phyloP scores from a whole-genome alignment of 2,888 invertebrate species.

The Catocala sponsa region DNA sequence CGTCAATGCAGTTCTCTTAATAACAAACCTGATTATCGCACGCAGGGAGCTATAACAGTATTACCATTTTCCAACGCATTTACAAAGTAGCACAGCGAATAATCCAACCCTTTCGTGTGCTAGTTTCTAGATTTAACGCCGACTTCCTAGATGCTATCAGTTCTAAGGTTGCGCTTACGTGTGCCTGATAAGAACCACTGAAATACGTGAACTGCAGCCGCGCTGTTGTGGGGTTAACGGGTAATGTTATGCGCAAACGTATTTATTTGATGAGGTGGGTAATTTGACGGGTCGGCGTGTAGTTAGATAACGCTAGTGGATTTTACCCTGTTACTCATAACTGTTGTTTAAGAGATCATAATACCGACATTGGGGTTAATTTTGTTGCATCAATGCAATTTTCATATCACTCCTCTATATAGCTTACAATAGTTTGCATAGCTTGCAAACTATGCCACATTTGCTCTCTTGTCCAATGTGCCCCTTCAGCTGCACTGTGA shows the following conservation, averaged over 20 bases:
- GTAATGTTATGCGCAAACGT: constrained; percentile 31
- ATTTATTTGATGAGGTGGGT: constrained; percentile 15
- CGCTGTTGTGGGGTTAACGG: constrained; percentile 32
- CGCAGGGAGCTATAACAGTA: too few species aligned
- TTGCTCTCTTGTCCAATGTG: too few species aligned
- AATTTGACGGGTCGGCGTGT: constrained; percentile 5
- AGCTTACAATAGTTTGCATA: too few species aligned
- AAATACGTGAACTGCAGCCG: constrained; percentile 52
- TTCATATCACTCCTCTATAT: too few species aligned
- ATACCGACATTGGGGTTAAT: too few species aligned
- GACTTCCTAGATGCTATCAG: constrained; percentile 59
- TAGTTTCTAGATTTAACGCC: constrained; percentile 19
- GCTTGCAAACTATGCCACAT: too few species aligned
- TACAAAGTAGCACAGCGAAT: constrained; percentile 8
- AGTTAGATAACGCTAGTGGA: not conserved
- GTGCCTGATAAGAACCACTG: constrained; percentile 58
- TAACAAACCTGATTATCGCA: too few species aligned
- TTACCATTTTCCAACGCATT: too few species aligned
- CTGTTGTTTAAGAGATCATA: not conserved
- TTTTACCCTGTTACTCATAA: not conserved
- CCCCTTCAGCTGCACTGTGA: too few species aligned
- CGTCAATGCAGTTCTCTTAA: too few species aligned
- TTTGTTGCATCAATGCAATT: too few species aligned
- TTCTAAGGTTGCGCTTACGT: constrained; percentile 63
- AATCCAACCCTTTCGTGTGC: constrained; percentile 4